Conservation (phyloP, 2,797 vertebrate genomes). For the Taeniopygia guttata region DNA sequence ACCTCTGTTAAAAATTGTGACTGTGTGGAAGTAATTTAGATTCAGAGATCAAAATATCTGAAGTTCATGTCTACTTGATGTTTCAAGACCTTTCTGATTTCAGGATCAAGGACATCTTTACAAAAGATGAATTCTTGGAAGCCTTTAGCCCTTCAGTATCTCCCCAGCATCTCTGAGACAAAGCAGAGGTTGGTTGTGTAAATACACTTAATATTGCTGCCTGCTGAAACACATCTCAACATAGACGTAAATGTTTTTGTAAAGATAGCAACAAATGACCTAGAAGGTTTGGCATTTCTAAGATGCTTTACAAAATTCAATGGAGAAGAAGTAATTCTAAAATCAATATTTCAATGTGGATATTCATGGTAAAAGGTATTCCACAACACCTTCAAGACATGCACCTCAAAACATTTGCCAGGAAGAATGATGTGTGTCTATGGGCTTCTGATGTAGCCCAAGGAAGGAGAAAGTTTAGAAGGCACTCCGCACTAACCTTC, state of each 20-base stretch:
- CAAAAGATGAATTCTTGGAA: background rate
- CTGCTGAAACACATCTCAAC: background rate
- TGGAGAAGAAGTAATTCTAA: background rate
- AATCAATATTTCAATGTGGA: background rate
- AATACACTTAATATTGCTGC: background rate
- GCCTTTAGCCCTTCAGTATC: background rate
- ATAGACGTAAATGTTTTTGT: rapidly evolving
- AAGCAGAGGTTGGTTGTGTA: background rate
- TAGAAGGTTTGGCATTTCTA: background rate
- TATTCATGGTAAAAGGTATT: background rate
- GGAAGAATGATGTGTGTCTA: background rate
- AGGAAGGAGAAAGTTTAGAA: background rate
- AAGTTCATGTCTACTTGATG: background rate
- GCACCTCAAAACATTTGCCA: background rate
- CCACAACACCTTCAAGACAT: background rate
- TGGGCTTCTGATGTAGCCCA: background rate
- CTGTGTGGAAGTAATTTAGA: background rate
- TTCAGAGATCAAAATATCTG: background rate
- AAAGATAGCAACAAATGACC: background rate
- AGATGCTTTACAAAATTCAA: background rate
- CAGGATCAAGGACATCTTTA: background rate
- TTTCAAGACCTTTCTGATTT: background rate
- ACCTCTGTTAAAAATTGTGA: background rate
- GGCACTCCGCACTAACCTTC: background rate
- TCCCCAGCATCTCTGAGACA: background rate